A percentile compares a stretch with the other conserved stretches of the same genome.
phyloP scores from a whole-genome alignment of 2,113 vertebrate genomes.

The Danionella cerebrum region DNA sequence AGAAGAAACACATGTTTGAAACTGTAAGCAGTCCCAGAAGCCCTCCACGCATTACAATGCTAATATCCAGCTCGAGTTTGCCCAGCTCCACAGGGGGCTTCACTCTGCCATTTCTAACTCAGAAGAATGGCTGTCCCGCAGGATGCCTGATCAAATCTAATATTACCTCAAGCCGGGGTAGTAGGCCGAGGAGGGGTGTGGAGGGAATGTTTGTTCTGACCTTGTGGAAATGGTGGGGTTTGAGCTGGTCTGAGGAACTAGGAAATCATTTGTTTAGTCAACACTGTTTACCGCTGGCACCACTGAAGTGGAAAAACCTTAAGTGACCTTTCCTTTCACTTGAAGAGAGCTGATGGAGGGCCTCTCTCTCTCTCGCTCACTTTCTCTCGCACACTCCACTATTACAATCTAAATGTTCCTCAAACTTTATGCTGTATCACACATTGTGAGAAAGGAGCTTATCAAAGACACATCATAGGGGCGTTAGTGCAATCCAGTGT shows the following conservation, averaged over 20 bases:
- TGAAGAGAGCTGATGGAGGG: constrained; percentile 21
- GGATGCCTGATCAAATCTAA: constrained; percentile 36
- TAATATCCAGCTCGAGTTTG: constrained; percentile 25
- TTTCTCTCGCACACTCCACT: too few relatives aligned
- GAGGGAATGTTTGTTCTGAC: constrained; percentile 49
- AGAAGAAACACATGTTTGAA: constrained; percentile 38
- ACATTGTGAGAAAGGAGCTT: too few relatives aligned
- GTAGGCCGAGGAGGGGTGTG: constrained; percentile 18
- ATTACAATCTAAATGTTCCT: too few relatives aligned
- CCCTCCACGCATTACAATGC: constrained; percentile 20
- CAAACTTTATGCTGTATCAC: too few relatives aligned
- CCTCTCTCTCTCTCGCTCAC: constrained; percentile 52
- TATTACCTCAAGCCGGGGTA: constrained; percentile 17
- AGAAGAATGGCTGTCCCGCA: constrained; percentile 47
- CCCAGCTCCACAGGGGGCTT: background rate
- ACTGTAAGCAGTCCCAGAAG: constrained; percentile 41
- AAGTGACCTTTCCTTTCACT: constrained; percentile 43
- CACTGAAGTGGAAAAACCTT: constrained; percentile 42
- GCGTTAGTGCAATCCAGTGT: too few relatives aligned
- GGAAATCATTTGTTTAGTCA: constrained; percentile 58
- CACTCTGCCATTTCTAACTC: constrained; percentile 36
- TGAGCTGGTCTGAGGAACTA: constrained; percentile 49
- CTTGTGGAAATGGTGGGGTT: constrained; percentile 51
- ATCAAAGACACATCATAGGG: too few relatives aligned
- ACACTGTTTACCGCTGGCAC: constrained; percentile 46